Evolutionary conservation across 2,113 vertebrate species (phyloP).

Genomic region (Notothenia rossii): DNA sequence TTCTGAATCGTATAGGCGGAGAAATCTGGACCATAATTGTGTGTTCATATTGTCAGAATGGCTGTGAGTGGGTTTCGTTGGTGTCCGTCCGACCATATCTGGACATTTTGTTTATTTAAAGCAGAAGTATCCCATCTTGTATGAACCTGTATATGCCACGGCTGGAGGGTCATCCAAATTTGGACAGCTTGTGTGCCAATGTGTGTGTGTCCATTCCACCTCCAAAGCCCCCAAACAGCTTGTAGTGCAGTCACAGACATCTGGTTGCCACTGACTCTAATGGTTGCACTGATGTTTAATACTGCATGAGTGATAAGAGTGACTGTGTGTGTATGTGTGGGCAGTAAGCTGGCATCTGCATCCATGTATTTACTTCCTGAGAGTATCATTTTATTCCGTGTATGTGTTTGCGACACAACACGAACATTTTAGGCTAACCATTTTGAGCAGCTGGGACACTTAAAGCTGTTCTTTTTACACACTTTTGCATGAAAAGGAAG

Average conservation of each 20-base stretch:
- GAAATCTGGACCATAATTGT: constrained; percentile 1
- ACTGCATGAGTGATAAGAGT: constrained; percentile 50
- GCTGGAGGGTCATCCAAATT: constrained; percentile 4
- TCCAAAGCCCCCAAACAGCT: constrained; percentile 67
- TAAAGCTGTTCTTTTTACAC: constrained; percentile 2
- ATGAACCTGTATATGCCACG: background rate
- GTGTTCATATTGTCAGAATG: background rate
- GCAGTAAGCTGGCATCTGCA: constrained; percentile 12
- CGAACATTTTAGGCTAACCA: constrained; percentile 28
- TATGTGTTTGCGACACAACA: constrained; percentile 28
- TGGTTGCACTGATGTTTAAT: constrained; percentile 64
- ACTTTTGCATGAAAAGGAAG: background rate
- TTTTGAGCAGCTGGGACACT: constrained; percentile 30
- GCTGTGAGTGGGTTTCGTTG: constrained; percentile 13
- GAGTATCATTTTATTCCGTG: constrained; percentile 10
- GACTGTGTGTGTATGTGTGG: constrained; percentile 4
- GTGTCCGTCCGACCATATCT: background rate
- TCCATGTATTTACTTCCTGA: background rate
- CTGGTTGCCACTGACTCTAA: constrained; percentile 66
- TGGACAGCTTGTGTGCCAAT: constrained; percentile 32
- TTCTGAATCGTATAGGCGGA: background rate
- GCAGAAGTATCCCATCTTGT: background rate
- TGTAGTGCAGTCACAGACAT: constrained; percentile 65
- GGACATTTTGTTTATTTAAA: constrained; percentile 24
- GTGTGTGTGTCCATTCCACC: constrained; percentile 1